Percentiles rank a stretch among this genome's conserved stretches.
Evolutionary conservation across 2,888 invertebrate species (phyloP).

Genomic region (Drosophila kanekoi): DNA sequence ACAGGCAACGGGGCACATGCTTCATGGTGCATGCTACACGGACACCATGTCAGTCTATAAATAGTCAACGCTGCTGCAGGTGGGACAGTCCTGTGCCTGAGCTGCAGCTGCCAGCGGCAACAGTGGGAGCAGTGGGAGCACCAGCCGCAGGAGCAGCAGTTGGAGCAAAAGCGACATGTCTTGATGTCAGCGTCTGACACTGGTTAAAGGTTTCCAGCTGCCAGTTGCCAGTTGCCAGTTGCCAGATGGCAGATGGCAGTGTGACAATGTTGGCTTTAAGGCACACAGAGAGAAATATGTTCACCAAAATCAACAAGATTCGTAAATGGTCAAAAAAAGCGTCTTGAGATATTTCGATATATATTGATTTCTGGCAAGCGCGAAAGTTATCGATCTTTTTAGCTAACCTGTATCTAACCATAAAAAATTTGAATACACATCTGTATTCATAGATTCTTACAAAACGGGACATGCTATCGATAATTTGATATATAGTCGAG

Average conservation of each 20-base stretch:
- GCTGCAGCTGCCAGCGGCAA: constrained; percentile 49
- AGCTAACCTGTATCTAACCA: too few relatives aligned
- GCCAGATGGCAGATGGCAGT: constrained; percentile 36
- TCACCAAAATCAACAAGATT: too few relatives aligned
- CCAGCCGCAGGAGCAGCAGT: constrained; percentile 27
- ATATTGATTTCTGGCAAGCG: neutral
- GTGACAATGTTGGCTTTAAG: constrained; percentile 48
- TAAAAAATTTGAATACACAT: too few relatives aligned
- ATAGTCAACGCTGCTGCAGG: constrained; percentile 47
- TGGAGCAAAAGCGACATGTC: constrained; percentile 42
- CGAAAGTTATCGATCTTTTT: too few relatives aligned
- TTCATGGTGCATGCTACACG: constrained; percentile 53
- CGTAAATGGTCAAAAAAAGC: too few relatives aligned
- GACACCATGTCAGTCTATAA: constrained; percentile 71
- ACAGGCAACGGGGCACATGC: constrained; percentile 36
- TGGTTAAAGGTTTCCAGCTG: constrained; percentile 47
- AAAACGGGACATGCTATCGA: too few relatives aligned
- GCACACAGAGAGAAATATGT: constrained; percentile 35
- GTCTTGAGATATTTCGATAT: neutral
- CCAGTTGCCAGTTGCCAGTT: constrained; percentile 21
- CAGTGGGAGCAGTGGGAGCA: constrained; percentile 7
- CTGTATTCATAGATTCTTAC: too few relatives aligned
- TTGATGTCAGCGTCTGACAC: constrained; percentile 44
- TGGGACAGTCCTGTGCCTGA: constrained; percentile 31
- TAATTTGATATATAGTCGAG: too few relatives aligned